Evolutionary conservation across 2,113 vertebrate genomes (phyloP), one percentile per base, ranked within the genome.

Genomic region (Climacteris rufus): DNA sequence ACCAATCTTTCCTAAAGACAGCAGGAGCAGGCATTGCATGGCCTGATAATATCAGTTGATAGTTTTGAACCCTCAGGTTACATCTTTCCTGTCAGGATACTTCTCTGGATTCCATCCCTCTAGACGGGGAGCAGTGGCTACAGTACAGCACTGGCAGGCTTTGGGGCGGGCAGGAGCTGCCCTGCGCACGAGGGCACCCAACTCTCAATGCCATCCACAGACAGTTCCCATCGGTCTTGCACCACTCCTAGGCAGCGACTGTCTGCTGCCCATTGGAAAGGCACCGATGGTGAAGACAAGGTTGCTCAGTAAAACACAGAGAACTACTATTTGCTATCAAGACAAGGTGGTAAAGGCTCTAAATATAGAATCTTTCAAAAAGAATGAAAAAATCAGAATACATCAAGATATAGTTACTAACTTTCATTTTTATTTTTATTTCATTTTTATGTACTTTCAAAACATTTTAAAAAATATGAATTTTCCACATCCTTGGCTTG

Each of bases 231-330:
- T 15, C 0, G 0, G 35, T 54, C 27, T 35, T n/a, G 27, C 47
- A 47, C 7, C 0, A 1, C 28, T 45, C 21, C 31, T 61, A 37
- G 60, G 21, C 75, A 85, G 24, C 4, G n/a, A 19, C 4, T 39
- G 19, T n/a, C 4, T n/a, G 13, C 28, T 75, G 44, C 18, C 39
- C 35, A 4, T 22, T 0, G 0, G 13, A 57, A 54, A 2, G 2
- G 14, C 42, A 19, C 8, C 4, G 23, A 82, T 9, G 33, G 42
- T 18, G 31, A 61, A 66, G n/a, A 3, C 54, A 57, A 78, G 11
- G 3, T 8, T 25, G 8, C 23, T 54, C 39, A 63, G 25, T 21
- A 78, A 57, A 78, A 78, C 2, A 7, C 9, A 50, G 17, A 66
- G 39, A 74, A 53, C 6, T 31, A 39, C 9, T 40, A 20, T 18